Evolutionary conservation across 2,888 invertebrate species (phyloP), one percentile per base, ranked within the genome.

Genomic region (Alcis repandata): DNA sequence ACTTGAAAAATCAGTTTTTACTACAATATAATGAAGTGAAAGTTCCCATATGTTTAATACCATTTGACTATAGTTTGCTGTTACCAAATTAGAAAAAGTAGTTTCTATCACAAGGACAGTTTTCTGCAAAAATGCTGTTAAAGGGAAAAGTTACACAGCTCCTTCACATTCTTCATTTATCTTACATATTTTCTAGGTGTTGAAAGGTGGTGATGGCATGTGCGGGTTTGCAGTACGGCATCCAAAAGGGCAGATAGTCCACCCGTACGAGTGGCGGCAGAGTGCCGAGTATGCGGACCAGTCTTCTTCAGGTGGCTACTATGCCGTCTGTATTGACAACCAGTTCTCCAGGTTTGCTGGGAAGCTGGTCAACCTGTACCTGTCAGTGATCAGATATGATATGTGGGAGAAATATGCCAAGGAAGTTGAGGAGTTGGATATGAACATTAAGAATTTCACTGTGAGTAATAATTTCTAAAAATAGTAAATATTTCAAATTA

Each of bases 191-290:
- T 81, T 83, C 58, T 79, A 98, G 98, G 98, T 98, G 20, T 94
- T 98, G 73, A 95, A 98, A 84, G 98, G 98, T 7, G 98, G 98
- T 19, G 98, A 98, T 91, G 98, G 98, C 10, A 98, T 97, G 96
- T 98, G 98, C 66, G 98, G 98, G 1, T 98, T 98, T 84, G 97
- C 97, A 0, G 97, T 98, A 0, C 94, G 97, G 67, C 96, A 98
- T 88, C 98, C 98, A 0, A 95, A 95, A 59, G 97, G 98, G 0
- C 94, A 96, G 82, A 95, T 98, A 73, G 98, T 98, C 7, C 96
- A 97, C 80, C 98, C 98, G 0, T 98, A 98, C 82, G 97, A 97
- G 79, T 98, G 98, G 98, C 95, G 96, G 82, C 94, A 97, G n/a
- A 97, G 95, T 73, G 96, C 97, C 0, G 98, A 98, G 83, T 98